Percentiles rank a stretch among this genome's conserved stretches.
Conservation (phyloP, 1,140 invertebrate genomes). For the Cotesia vestalis region DNA sequence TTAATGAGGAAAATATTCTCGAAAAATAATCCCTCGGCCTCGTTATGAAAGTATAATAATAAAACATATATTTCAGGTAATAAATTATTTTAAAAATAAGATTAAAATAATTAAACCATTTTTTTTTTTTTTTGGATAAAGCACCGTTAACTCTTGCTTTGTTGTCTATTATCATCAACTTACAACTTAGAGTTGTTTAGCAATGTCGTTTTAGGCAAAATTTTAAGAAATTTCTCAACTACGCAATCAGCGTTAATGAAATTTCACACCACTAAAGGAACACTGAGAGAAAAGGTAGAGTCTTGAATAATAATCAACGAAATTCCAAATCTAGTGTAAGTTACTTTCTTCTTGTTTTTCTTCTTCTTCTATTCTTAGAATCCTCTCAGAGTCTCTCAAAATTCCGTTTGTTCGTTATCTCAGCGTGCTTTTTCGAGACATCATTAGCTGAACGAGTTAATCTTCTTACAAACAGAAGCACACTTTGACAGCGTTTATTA, state of each 20-base stretch:
- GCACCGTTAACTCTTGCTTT: neutral
- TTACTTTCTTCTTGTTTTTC: neutral
- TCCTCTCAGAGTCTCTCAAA: neutral
- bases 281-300: slow-evolving; percentile 16
- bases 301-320: slow-evolving; percentile 37
- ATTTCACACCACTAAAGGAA: slow-evolving; percentile 19
- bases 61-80: neutral
- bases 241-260: slow-evolving; percentile 40
- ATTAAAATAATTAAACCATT: too few relatives aligned
- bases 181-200: neutral
- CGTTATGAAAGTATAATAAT: neutral
- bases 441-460: neutral
- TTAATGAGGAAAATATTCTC: slow-evolving; percentile 4
- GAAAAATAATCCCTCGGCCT: neutral
- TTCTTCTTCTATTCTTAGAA: slow-evolving; percentile 5
- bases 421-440: neutral
- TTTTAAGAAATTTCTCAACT: slow-evolving; percentile 30
- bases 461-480: neutral
- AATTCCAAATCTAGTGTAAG: slow-evolving; percentile 19
- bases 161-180: neutral
- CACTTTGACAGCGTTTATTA: too few relatives aligned
- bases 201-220: slow-evolving; percentile 14
- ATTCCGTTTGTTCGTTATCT: slow-evolving; percentile 6
- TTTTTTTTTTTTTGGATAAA: neutral
- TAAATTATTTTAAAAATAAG: too few relatives aligned